Evolutionary conservation across 2,797 vertebrate species (phyloP), one percentile per base, ranked within the genome.

Genomic region (Enteromius argenteus): DNA sequence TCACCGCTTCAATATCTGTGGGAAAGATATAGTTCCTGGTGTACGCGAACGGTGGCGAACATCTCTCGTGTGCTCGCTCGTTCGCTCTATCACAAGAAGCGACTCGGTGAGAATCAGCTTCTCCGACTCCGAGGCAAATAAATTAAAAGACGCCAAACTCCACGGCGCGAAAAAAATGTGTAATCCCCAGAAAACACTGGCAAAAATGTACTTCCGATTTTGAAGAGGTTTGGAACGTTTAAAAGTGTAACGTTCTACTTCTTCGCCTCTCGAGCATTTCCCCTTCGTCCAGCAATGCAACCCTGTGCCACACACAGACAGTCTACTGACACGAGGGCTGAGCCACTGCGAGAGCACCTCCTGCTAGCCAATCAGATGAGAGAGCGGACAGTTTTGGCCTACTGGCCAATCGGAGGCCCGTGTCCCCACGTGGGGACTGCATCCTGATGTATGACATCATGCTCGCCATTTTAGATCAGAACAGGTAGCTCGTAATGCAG

Each of bases 401-500:
- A 2, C 0, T 14, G 80, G 8, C 96, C 95, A 96, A 96, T 96
- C 89, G 32, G 64, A 3, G 53, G 30, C 23, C 73, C 3, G 35
- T 10, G 0, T 4, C 19, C 96, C 97, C 97, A 98, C 97, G 97
- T 97, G 97, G 97, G 95, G 94, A 21, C 19, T 3, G 21, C 13
- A 19, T 17, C 66, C 42, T 21, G 32, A 9, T 10, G 66, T 32
- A 62, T 92, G 91, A 96, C 95, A 92, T 96, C 96, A 95, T 84
- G 77, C 92, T 95, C 96, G 96, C 96, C 96, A 95, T 96, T 96
- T 96, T 96, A 95, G 95, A 96, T 95, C 91, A 91, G 93, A 92
- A 94, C 93, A 94, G 93, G 94, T 93, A 92, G 91, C 92, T 90
- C 60, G 71, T 44, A 64, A 74, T 80, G 89, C 88, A 87, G 90